Conservation (phyloP, 1,140 invertebrate species). For the Hyles euphorbiae region DNA sequence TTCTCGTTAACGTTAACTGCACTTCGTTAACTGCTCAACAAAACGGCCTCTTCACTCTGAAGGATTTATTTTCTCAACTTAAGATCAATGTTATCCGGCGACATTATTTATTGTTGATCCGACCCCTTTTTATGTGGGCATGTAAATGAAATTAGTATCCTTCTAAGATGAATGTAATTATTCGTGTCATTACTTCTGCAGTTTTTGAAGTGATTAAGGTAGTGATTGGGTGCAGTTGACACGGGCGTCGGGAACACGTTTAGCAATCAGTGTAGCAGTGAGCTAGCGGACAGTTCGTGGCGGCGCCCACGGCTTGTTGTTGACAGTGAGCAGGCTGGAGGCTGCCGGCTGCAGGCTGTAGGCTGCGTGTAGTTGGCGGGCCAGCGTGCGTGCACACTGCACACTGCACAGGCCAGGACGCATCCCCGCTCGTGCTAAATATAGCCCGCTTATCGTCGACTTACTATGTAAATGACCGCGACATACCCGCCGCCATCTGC, state of each 20-base stretch:
- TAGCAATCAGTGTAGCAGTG: no score
- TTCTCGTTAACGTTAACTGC: constrained; percentile 61
- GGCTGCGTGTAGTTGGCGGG: constrained; percentile 37
- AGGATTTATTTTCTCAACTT: constrained; percentile 37
- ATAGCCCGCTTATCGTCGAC: constrained; percentile 68
- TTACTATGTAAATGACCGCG: constrained; percentile 72
- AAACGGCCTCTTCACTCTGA: constrained; percentile 46
- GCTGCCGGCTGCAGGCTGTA: not conserved
- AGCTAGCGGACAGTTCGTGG: no score
- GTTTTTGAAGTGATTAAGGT: no score
- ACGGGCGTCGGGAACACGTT: no score
- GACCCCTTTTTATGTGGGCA: no score
- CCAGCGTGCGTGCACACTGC: constrained; percentile 17
- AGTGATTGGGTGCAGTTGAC: no score
- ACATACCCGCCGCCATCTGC: constrained; percentile 56
- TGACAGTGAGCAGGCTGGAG: no score
- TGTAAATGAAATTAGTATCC: not conserved
- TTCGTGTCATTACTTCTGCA: no score
- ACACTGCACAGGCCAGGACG: constrained; percentile 21
- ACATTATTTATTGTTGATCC: not conserved
- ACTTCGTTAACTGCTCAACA: constrained; percentile 39
- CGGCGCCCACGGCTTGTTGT: no score
- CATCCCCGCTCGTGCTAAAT: constrained; percentile 64
- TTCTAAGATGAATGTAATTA: no score
- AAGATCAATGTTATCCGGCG: constrained; percentile 1